These are phyloP conservation scores for Noturus placidus DNA, from an alignment of 2,113 vertebrate species.

Conservation along the genomic window DNA sequence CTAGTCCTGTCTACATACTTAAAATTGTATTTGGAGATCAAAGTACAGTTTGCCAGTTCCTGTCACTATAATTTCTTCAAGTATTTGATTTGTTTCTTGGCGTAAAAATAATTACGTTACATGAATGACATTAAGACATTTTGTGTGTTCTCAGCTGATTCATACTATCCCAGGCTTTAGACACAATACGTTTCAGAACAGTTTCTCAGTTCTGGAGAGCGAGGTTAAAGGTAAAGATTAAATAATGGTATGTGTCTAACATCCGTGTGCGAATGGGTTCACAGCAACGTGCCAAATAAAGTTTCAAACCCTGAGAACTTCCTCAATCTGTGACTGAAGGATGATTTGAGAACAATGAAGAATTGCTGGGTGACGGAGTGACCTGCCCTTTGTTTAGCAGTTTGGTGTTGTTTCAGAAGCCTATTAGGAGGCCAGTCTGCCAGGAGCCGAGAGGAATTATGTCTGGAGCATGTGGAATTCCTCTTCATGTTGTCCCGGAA, in stretches of 20 bases:
- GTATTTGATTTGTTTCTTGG: neutral
- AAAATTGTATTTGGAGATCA: neutral
- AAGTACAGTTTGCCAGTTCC: neutral
- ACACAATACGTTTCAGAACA: neutral
- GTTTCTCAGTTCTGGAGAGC: neutral
- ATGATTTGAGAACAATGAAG: neutral
- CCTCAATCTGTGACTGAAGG: neutral
- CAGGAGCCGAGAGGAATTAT: slow-evolving; percentile 36
- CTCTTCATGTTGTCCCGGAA: neutral
- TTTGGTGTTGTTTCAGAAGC: slow-evolving; percentile 37
- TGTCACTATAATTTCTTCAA: neutral
- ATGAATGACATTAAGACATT: neutral
- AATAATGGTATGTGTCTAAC: slow-evolving; percentile 2
- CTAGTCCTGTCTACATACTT: neutral
- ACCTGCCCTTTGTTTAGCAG: slow-evolving; percentile 32
- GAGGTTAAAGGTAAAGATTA: slow-evolving; percentile 7
- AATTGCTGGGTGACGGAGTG: neutral
- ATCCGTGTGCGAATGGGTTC: neutral
- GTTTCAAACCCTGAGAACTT: neutral
- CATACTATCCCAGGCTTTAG: neutral
- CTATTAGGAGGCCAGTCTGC: neutral
- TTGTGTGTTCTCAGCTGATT: neutral
- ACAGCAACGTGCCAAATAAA: slow-evolving; percentile 21
- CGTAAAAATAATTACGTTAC: neutral
- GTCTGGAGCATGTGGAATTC: slow-evolving; percentile 13